These are phyloP conservation scores for Protophormia terraenovae DNA, from an alignment of 2,888 invertebrate species.

Conservation along the genomic window DNA sequence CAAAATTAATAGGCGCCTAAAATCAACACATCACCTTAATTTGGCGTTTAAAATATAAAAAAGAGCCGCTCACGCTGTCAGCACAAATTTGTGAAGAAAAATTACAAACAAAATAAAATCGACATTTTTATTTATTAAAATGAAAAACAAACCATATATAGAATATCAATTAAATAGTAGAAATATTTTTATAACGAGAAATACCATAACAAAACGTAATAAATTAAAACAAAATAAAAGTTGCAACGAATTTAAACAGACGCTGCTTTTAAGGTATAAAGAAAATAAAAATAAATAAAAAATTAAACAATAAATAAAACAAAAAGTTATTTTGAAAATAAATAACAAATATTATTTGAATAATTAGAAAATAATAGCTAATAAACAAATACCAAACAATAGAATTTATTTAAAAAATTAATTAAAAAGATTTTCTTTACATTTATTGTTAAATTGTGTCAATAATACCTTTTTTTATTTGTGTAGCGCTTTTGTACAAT, in stretches of 20 bases:
- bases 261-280: not conserved
- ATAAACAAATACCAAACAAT: too few relatives aligned
- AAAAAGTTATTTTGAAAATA: too few relatives aligned
- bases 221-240: not conserved
- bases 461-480: not conserved
- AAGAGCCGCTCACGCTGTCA: constrained; percentile 44
- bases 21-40: constrained; percentile 40
- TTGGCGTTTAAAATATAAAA: constrained; percentile 8
- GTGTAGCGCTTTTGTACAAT: not conserved
- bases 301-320: too few relatives aligned
- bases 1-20: constrained; percentile 43
- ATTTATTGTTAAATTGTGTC: too few relatives aligned
- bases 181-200: not conserved
- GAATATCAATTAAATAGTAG: constrained; percentile 38
- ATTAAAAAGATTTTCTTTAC: too few relatives aligned
- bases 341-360: too few relatives aligned
- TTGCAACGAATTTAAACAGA: constrained; percentile 10
- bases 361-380: too few relatives aligned
- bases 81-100: constrained; percentile 1
- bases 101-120: not conserved
- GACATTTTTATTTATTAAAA: constrained; percentile 37
- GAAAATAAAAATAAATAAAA: not conserved
- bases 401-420: too few relatives aligned
- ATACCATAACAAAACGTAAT: not conserved
- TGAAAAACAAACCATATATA: constrained; percentile 22